Conservation (phyloP, 2,888 invertebrate genomes). For the Ormyrus labotus region DNA sequence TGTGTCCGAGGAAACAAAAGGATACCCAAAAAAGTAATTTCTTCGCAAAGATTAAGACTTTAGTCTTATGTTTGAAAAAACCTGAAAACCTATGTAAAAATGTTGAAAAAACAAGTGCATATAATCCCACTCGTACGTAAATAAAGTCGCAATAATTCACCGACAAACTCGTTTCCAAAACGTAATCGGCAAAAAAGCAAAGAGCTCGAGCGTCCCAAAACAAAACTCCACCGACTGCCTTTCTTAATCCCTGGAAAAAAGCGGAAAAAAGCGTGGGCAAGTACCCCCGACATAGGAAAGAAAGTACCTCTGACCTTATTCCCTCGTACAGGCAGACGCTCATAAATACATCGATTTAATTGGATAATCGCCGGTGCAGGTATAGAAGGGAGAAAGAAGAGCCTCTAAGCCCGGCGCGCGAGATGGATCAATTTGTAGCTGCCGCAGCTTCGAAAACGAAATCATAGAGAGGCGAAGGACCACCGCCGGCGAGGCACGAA, state of each 20-base stretch:
- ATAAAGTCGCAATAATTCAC: no score
- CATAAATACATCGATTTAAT: conserved; percentile 62
- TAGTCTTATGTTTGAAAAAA: no score
- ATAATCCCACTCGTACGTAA: no score
- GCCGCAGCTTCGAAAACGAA: conserved; percentile 33
- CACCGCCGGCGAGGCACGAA: conserved; percentile 51
- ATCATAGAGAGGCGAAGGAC: conserved; percentile 42
- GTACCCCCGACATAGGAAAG: not conserved
- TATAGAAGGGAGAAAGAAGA: conserved; percentile 15
- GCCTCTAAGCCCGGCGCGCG: conserved; percentile 16
- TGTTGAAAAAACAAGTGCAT: no score
- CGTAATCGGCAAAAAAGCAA: no score
- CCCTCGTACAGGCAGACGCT: not conserved
- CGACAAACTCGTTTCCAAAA: no score
- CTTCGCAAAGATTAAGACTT: no score
- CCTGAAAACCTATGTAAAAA: no score
- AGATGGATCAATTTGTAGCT: conserved; percentile 64
- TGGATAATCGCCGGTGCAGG: conserved; percentile 62
- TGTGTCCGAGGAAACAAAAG: no score
- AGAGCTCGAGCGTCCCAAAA: not conserved
- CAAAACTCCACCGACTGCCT: conserved; percentile 15
- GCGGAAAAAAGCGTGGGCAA: not conserved
- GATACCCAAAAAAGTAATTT: no score
- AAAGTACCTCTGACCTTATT: not conserved
- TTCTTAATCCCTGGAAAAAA: conserved; percentile 8